A percentile compares a stretch with the other conserved stretches of the same genome.
Conservation (phyloP, 2,797 vertebrate genomes). For the Leuciscus waleckii region DNA sequence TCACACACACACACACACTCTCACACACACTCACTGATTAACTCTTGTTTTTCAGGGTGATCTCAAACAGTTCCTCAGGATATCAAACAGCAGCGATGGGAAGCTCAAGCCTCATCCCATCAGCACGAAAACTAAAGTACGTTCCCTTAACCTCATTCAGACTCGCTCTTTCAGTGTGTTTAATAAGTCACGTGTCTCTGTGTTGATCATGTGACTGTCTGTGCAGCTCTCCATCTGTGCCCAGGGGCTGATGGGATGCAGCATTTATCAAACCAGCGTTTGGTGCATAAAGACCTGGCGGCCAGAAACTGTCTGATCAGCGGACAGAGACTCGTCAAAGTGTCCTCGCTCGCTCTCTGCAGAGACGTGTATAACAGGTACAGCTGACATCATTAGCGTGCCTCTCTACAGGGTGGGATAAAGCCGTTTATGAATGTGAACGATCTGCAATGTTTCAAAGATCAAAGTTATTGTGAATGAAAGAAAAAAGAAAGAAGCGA, state of each 20-base stretch:
- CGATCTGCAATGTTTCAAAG: no score
- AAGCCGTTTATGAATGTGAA: background rate
- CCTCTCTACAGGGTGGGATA: no score
- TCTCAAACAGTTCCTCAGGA: conserved; percentile 95
- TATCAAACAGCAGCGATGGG: conserved; percentile 95
- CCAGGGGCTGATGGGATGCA: conserved; percentile 96
- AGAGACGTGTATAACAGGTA: conserved; percentile 98
- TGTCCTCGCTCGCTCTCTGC: conserved; percentile 93
- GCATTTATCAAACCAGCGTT: conserved; percentile 92
- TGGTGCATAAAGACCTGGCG: conserved; percentile 95
- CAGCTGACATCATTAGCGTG: fast-evolving
- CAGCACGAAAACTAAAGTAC: conserved; percentile 90
- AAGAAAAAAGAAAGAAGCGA: no score
- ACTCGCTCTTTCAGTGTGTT: background rate
- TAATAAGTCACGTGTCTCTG: background rate
- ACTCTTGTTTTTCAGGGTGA: conserved; percentile 82
- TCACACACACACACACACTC: no score
- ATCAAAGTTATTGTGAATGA: no score
- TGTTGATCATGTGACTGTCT: background rate
- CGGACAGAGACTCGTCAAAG: conserved; percentile 91
- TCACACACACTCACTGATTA: no score
- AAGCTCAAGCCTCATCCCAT: conserved; percentile 91
- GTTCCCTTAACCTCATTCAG: background rate
- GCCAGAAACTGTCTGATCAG: conserved; percentile 94
- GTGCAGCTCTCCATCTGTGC: conserved; percentile 90